Evolutionary conservation across 2,797 vertebrate genomes (phyloP).

Genomic region (Tenualosa ilisha): DNA sequence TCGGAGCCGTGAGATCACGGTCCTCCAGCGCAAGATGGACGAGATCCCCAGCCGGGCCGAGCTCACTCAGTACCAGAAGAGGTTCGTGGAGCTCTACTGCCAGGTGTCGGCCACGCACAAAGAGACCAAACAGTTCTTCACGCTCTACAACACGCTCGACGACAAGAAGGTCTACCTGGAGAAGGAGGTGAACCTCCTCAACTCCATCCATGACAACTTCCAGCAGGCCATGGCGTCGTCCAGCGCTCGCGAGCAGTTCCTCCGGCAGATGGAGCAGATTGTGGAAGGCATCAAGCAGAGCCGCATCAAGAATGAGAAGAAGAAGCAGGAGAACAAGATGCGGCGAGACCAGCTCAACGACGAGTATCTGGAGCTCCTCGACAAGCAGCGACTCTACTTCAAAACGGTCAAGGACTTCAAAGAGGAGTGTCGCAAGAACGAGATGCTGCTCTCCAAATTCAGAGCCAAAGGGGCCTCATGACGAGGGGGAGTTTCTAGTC

Average conservation of each 20-base stretch:
- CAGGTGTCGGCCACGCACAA: conserved; percentile 98
- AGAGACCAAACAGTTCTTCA: conserved; percentile 99
- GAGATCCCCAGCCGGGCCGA: conserved; percentile 95
- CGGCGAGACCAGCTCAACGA: conserved; percentile 95
- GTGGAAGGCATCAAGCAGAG: conserved; percentile 98
- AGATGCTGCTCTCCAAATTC: conserved; percentile 89
- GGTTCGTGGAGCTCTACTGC: conserved; percentile 96
- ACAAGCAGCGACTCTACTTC: conserved; percentile 96
- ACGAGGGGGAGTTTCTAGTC: too few relatives aligned
- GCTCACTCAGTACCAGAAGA: conserved; percentile 98
- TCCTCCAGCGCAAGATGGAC: conserved; percentile 95
- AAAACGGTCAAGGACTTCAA: conserved; percentile 99
- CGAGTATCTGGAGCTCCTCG: conserved; percentile 92
- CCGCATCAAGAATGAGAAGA: conserved; percentile 98
- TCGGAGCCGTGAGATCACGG: conserved; percentile 94
- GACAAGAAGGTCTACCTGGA: conserved; percentile 98
- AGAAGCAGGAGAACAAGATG: conserved; percentile 99
- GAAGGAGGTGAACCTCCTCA: conserved; percentile 96
- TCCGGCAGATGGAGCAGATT: conserved; percentile 98
- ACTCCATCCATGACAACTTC: conserved; percentile 97
- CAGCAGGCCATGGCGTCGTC: conserved; percentile 95
- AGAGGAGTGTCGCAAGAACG: conserved; percentile 96
- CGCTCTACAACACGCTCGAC: conserved; percentile 95
- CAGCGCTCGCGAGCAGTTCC: conserved; percentile 90
- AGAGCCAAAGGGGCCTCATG: conserved; percentile 79